Base-by-base conservation (phyloP, 2,797 vertebrate species). In the Gambelia wislizenii region DNA sequence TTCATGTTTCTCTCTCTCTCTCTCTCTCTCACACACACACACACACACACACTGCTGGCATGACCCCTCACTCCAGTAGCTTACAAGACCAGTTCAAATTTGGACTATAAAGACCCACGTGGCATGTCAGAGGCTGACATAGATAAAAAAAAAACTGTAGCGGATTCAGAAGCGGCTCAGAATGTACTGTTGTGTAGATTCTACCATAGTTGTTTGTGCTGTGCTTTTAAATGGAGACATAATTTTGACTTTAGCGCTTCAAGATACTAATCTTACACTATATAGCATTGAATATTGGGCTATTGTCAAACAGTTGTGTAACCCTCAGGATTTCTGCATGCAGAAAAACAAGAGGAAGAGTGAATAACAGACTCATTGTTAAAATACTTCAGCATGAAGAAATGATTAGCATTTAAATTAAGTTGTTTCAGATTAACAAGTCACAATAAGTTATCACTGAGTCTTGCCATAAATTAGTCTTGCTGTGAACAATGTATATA, bases 401-500 rank as follows among this genome's bases (percentile, higher is more conserved):
- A 90, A 79, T 49, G 10, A 89, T 92, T 94, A 93, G 90, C 72
- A 92, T 76, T 77, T 85, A 87, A 91, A 89, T 85, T 72, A 86
- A 86, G 52, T 85, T 87, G 87, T 89, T 78, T 83, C n/a, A 72
- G 64, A 42, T 69, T 70, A 54, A 74, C 77, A 87, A 44, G 25
- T 74, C 18, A 30, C 10, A 44, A 70, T 87, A 80, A 30, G 6
- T 54, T 70, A 54, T 22, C 64, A 25, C 25, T 33, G 47, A 72
- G 49, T 56, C 52, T 56, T 81, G 39, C 36, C 52, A 87, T 59
- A 44, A 87, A 81, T 54, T 18, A 44, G 30, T 72, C 30, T 81
- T 56, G 54, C 30, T 85, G 47, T 59, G 44, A 56, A 75, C 47
- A 87, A 8, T 39, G 30, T 47, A 18, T 25, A 54, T 42, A 39